Evolutionary conservation across 2,113 vertebrate genomes (phyloP).

Genomic region (Petroica traversi): DNA sequence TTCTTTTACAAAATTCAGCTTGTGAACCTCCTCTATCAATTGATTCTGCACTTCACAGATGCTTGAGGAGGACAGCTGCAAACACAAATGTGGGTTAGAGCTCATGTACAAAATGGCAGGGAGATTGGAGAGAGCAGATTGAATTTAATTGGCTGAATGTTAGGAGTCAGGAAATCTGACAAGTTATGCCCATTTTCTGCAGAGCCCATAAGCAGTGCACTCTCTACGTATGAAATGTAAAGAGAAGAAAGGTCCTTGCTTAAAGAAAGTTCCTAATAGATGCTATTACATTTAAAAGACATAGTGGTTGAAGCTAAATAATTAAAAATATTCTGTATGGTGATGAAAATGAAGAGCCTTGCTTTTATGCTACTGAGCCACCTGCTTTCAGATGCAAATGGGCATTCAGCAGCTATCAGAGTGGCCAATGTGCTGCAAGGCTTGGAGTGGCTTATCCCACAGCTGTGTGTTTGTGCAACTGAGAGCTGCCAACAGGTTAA

Average conservation of each 20-base stretch:
- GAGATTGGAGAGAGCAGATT: not conserved
- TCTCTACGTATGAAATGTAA: not conserved
- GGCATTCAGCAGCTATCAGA: not conserved
- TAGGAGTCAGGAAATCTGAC: not conserved
- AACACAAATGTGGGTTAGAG: slow-evolving; percentile 34
- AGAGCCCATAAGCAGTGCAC: not conserved
- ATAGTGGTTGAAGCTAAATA: not conserved
- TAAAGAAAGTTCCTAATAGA: not conserved
- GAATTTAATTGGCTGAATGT: not conserved
- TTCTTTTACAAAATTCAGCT: slow-evolving; percentile 89
- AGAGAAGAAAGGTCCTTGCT: not conserved
- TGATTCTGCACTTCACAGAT: slow-evolving; percentile 86
- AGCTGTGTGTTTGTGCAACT: not conserved
- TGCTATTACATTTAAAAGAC: not conserved
- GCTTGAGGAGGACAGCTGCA: slow-evolving; percentile 81
- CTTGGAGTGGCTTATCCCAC: not conserved
- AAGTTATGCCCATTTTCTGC: not conserved
- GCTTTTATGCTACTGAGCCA: not conserved
- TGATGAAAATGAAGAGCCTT: not conserved
- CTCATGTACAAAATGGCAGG: not conserved
- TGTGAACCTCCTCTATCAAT: slow-evolving; percentile 89
- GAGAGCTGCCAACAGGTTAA: not conserved
- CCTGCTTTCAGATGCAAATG: slow-evolving; percentile 19
- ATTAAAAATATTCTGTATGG: not conserved
- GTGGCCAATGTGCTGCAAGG: not conserved